Evolutionary conservation across 1,140 invertebrate genomes (phyloP).

Genomic region (Diprion similis): DNA sequence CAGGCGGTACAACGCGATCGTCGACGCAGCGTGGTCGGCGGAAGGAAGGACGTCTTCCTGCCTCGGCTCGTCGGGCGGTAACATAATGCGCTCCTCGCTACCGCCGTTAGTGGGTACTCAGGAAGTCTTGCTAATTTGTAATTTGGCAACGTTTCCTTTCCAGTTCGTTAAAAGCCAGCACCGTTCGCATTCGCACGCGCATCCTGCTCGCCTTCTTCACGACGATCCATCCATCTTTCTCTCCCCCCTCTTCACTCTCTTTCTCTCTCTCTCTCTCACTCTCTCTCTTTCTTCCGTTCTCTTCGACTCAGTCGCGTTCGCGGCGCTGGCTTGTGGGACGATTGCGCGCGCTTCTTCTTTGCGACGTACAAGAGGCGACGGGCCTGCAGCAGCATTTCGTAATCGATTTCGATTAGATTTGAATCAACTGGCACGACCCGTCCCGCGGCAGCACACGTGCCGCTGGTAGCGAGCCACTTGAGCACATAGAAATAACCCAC

Average conservation of each 20-base stretch:
- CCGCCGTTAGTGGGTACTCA: not conserved
- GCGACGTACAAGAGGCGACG: no score
- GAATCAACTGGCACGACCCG: constrained; percentile 6
- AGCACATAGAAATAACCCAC: not conserved
- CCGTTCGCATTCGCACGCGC: not conserved
- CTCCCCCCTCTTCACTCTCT: not conserved
- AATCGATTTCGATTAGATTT: constrained; percentile 8
- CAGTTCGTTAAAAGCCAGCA: not conserved
- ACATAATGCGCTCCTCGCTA: no score
- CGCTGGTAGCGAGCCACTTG: not conserved
- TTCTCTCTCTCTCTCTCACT: not conserved
- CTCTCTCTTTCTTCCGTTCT: not conserved
- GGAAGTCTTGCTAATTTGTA: constrained; percentile 7
- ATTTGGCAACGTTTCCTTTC: constrained; percentile 5
- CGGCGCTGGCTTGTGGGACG: not conserved
- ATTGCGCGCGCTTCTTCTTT: not conserved
- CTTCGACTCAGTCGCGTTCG: not conserved
- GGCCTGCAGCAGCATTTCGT: not conserved
- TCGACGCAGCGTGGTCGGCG: not conserved
- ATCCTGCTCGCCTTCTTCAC: not conserved
- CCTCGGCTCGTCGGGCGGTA: not conserved
- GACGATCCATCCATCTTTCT: not conserved
- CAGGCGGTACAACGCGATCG: not conserved
- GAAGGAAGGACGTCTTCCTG: constrained; percentile 6
- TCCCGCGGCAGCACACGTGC: constrained; percentile 3